Conservation (phyloP, 64 coral and sea anemone species). For the Hydrozoanthus tunicans region DNA sequence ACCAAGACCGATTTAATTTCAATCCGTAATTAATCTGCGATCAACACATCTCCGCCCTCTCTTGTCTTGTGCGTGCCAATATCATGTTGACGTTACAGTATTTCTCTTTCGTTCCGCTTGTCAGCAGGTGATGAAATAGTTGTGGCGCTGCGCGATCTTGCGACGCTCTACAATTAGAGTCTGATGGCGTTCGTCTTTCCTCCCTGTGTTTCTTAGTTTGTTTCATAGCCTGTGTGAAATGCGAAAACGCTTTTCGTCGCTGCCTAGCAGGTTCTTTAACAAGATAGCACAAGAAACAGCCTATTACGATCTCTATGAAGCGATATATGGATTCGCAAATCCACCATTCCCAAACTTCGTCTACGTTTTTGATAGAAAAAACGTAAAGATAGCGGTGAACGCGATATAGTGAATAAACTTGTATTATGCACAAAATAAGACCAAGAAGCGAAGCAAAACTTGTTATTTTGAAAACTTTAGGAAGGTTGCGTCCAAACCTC, state of each 20-base stretch:
- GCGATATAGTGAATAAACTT: slow-evolving; percentile 38
- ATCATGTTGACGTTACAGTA: too few relatives aligned
- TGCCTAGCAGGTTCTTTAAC: neutral
- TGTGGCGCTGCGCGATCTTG: neutral
- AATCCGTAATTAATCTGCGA: too few relatives aligned
- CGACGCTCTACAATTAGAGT: neutral
- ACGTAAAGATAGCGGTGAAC: slow-evolving; percentile 8
- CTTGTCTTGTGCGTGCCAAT: too few relatives aligned
- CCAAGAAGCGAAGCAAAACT: slow-evolving; percentile 17
- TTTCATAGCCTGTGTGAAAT: neutral
- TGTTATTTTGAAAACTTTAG: slow-evolving; percentile 38
- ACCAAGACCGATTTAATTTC: too few relatives aligned
- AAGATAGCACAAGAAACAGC: slow-evolving; percentile 41
- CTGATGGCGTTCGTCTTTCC: neutral
- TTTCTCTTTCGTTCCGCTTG: too few relatives aligned
- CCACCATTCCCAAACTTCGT: slow-evolving; percentile 47
- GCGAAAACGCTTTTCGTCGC: neutral
- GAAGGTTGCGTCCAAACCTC: neutral
- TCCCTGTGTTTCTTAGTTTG: neutral
- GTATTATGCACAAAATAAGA: neutral
- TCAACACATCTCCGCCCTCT: too few relatives aligned
- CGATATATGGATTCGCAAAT: slow-evolving; percentile 46
- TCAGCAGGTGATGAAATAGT: neutral
- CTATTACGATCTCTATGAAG: slow-evolving; percentile 33
- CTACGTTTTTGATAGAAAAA: slow-evolving; percentile 10